Conservation (phyloP, 37 sponge, comb jelly and placozoan genomes). For the Haliclona indistincta region DNA sequence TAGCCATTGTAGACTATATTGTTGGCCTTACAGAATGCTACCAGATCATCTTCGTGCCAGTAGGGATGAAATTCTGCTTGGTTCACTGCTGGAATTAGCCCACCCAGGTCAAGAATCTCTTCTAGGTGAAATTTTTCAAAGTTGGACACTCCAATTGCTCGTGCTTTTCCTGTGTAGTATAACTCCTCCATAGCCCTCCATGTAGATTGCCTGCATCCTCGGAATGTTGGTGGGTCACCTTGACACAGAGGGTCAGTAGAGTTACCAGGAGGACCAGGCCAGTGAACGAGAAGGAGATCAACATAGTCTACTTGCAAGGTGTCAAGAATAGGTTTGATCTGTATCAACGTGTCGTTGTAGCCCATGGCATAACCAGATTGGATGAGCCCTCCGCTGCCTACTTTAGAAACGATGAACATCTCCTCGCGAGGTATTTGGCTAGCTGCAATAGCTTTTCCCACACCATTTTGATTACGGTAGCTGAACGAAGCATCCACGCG, state of each 20-base stretch:
- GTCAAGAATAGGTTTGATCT: neutral
- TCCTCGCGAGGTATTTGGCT: constrained; percentile 26
- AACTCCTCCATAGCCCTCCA: constrained; percentile 50
- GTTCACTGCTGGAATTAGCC: constrained; percentile 25
- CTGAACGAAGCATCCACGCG: constrained; percentile 4
- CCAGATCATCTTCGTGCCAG: constrained; percentile 41
- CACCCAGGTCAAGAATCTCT: constrained; percentile 17
- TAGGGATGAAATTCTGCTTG: constrained; percentile 52
- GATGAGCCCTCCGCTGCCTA: too few species aligned
- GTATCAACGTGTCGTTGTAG: constrained; percentile 26
- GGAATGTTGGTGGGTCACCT: neutral
- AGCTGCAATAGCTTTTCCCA: constrained; percentile 8
- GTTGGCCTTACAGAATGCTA: constrained; percentile 8
- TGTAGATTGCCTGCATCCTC: constrained; percentile 22
- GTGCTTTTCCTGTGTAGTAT: constrained; percentile 13
- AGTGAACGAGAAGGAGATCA: constrained; percentile 52
- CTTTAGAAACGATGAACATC: constrained; percentile 38
- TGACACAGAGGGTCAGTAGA: constrained; percentile 18
- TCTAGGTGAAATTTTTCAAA: constrained; percentile 32
- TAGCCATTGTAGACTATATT: constrained; percentile 22
- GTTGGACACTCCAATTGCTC: constrained; percentile 53
- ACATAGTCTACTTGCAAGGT: constrained; percentile 17
- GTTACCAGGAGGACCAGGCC: constrained; percentile 17
- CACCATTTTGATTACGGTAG: constrained; percentile 17
- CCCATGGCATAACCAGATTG: too few species aligned